phyloP scores from a whole-genome alignment of 2,797 vertebrate genomes.

The Arnoldichthys spilopterus region DNA sequence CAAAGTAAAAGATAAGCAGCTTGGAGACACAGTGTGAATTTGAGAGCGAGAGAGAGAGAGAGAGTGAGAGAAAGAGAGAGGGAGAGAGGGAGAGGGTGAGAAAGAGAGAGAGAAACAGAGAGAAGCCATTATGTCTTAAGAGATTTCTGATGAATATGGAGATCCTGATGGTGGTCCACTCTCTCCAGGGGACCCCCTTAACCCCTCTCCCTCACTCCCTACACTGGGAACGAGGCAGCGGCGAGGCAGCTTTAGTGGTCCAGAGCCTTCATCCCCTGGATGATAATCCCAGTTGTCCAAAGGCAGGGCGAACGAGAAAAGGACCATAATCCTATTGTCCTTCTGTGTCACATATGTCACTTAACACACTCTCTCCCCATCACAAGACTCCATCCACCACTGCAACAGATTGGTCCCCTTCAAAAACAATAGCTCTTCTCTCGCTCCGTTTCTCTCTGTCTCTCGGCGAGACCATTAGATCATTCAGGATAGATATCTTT shows the following conservation, averaged over 20 bases:
- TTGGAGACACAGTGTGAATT: not conserved
- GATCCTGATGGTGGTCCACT: constrained; percentile 74
- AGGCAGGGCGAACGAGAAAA: constrained; percentile 72
- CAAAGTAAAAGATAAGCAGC: not conserved
- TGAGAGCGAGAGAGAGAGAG: not conserved
- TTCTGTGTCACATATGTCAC: constrained; percentile 78
- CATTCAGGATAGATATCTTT: constrained; percentile 26
- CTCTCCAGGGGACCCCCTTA: constrained; percentile 74
- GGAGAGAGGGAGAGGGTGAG: not conserved
- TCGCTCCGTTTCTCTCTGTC: constrained; percentile 17
- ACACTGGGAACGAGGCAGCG: constrained; percentile 62
- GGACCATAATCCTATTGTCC: constrained; percentile 79
- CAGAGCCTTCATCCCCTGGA: constrained; percentile 70
- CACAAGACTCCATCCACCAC: constrained; percentile 75
- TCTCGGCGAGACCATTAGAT: constrained; percentile 19
- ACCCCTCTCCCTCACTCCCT: constrained; percentile 67
- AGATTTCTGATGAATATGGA: constrained; percentile 85
- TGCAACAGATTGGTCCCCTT: constrained; percentile 72
- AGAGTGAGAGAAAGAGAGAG: constrained; percentile 37
- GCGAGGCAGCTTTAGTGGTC: constrained; percentile 68
- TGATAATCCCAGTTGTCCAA: constrained; percentile 71
- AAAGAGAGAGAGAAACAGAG: constrained; percentile 37
- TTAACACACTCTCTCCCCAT: constrained; percentile 74
- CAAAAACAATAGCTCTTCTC: constrained; percentile 45
- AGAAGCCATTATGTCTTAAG: constrained; percentile 54